Conservation (phyloP, 2,888 invertebrate species). For the Lasioglossum marginatum region DNA sequence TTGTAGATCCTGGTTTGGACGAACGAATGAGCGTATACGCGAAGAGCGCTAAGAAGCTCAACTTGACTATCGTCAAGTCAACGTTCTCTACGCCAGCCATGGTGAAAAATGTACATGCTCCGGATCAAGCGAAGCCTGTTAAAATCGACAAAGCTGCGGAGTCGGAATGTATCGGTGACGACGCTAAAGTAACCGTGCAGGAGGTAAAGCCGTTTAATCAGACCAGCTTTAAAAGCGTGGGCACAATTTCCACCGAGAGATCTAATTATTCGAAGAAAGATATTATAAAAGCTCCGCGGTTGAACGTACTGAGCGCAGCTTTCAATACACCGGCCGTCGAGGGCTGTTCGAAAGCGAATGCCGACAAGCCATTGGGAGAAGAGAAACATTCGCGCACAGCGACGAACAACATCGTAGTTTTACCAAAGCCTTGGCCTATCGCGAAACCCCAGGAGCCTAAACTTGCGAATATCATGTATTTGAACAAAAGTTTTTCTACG, state of each 20-base stretch:
- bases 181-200: slow-evolving; percentile 21
- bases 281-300: slow-evolving; percentile 73
- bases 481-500: slow-evolving; percentile 34
- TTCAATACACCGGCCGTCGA: slow-evolving; percentile 33
- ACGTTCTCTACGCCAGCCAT: slow-evolving; percentile 24
- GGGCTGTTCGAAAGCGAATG: slow-evolving; percentile 38
- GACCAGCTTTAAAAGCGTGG: slow-evolving; percentile 57
- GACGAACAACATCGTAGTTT: slow-evolving; percentile 68
- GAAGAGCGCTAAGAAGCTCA: slow-evolving; percentile 31
- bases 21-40: slow-evolving; percentile 19
- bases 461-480: slow-evolving; percentile 51
- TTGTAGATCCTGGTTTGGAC: not conserved
- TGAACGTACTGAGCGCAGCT: slow-evolving; percentile 69
- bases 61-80: slow-evolving; percentile 14
- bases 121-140: slow-evolving; percentile 20
- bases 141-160: slow-evolving; percentile 44
- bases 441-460: slow-evolving; percentile 59
- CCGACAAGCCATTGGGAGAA: slow-evolving; percentile 12
- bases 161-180: slow-evolving; percentile 32
- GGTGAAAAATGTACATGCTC: slow-evolving; percentile 17
- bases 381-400: slow-evolving; percentile 64
- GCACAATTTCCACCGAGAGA: slow-evolving; percentile 58
- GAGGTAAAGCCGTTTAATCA: slow-evolving; percentile 23
- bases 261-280: slow-evolving; percentile 67
- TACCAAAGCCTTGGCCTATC: slow-evolving; percentile 64